Evolutionary conservation across 1,140 invertebrate genomes (phyloP), one percentile per base, ranked within the genome.

Genomic region (Saccostrea echinata): DNA sequence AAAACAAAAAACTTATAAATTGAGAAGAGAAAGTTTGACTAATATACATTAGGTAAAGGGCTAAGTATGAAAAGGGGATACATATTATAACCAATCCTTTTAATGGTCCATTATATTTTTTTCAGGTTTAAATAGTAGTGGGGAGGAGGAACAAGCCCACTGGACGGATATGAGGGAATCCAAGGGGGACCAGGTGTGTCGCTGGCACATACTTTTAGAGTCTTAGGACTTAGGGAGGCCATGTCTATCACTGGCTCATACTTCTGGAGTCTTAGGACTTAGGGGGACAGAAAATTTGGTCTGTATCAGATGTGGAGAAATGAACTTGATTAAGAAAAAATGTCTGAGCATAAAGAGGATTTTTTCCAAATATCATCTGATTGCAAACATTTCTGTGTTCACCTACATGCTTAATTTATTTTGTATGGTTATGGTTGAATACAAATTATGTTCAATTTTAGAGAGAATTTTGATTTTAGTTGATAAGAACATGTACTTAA

Each of bases 161-260:
- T 99, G 98, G 98, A 97, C 97, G 93, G 98, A 99, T 91, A 98
- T 99, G 96, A 94, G 96, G 71, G 96, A 97, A 90, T 96, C 96
- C 68, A 96, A 96, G 90, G 97, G 96, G 84, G 96, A 97, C 88
- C 96, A 97, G 92, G 96, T 97, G 27, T 96, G 96, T 91, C 96
- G 97, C 3, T 97, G 97, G 97, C 97, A 97, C 93, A 96, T 97
- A 9, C 94, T 97, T 21, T 96, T 97, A 57, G 94, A 95, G 87
- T 93, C 94, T 1, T 95, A 71, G 68, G 76, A 43, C 35, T 43
- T 43, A 43, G 35, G 35, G 35, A 6, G 2, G 6, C 35, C 6
- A 43, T 1, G 1, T 43, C 35, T 43, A 86, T 51, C 61, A 64
- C 1, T 18, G 11, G 24, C 24, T 3, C 24, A 64, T 64, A 18